phyloP scores from a whole-genome alignment of 2,797 vertebrate genomes.

The Macroramphosus scolopax region DNA sequence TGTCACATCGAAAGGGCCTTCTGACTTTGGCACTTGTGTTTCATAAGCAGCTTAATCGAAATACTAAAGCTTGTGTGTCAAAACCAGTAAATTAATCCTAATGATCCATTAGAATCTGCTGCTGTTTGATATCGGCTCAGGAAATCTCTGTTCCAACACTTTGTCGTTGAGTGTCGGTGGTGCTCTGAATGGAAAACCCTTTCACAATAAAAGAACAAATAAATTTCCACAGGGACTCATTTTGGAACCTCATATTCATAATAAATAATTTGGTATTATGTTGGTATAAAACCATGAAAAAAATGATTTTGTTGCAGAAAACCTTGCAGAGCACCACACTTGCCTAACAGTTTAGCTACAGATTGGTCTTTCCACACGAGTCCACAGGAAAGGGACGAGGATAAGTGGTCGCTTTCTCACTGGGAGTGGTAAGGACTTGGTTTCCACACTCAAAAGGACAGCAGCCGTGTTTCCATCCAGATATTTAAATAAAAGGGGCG shows the following conservation, averaged over 20 bases:
- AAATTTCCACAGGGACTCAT: no score
- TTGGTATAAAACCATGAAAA: not conserved
- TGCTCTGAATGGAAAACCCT: no score
- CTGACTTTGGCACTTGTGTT: no score
- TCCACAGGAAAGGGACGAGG: constrained; percentile 25
- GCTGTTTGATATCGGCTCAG: no score
- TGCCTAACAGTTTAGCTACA: constrained; percentile 6
- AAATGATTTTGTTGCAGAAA: not conserved
- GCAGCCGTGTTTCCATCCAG: constrained; percentile 67
- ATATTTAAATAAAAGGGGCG: constrained; percentile 59
- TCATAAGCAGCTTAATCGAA: not conserved
- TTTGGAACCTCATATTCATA: not conserved
- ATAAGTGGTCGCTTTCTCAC: constrained; percentile 65
- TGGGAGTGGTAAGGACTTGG: constrained; percentile 64
- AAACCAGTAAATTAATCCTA: no score
- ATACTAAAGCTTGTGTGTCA: not conserved
- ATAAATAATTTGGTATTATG: not conserved
- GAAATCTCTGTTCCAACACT: no score
- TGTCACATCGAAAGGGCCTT: not conserved
- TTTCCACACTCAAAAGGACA: constrained; percentile 60
- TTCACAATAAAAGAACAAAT: no score
- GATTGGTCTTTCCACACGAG: constrained; percentile 12
- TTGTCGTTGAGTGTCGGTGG: no score
- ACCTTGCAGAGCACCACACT: not conserved
- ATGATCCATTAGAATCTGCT: no score